phyloP scores from a whole-genome alignment of 37 sponge, comb jelly and placozoan genomes.

The Halisarca cf. caerulea region DNA sequence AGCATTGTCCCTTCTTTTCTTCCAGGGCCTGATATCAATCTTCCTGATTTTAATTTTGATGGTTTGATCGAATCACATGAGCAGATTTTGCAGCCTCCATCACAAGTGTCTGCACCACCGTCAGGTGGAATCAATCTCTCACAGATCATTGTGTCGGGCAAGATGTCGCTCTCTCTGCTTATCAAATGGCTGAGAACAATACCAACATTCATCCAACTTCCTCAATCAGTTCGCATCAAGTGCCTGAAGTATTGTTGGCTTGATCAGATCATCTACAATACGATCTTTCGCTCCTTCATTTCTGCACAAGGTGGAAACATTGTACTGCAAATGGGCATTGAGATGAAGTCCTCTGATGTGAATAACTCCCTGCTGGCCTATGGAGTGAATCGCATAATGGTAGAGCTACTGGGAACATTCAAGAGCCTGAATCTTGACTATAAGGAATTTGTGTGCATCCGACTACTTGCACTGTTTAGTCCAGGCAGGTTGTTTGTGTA shows the following conservation, averaged over 20 bases:
- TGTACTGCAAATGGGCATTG: neutral
- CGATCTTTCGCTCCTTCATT: neutral
- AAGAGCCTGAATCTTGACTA: constrained; percentile 13
- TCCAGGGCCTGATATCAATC: neutral
- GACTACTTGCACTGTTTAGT: neutral
- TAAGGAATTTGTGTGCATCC: constrained; percentile 11
- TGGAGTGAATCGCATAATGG: neutral
- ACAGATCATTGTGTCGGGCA: neutral
- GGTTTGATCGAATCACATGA: neutral
- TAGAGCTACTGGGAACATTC: neutral
- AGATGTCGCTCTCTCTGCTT: neutral
- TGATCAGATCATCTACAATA: neutral
- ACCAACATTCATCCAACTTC: constrained; percentile 9
- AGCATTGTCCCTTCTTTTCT: too few relatives aligned
- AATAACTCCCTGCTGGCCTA: neutral
- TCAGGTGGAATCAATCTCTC: neutral
- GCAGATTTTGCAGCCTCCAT: neutral
- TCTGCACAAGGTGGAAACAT: neutral
- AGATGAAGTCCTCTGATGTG: neutral
- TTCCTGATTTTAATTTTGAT: neutral
- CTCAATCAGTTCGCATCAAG: neutral
- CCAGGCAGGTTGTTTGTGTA: neutral
- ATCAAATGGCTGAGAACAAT: neutral
- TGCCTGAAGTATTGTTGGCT: constrained; percentile 11
- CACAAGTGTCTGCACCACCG: too few relatives aligned